Evolutionary conservation across 2,888 invertebrate genomes (phyloP).

Genomic region (Eupithecia subumbrata): DNA sequence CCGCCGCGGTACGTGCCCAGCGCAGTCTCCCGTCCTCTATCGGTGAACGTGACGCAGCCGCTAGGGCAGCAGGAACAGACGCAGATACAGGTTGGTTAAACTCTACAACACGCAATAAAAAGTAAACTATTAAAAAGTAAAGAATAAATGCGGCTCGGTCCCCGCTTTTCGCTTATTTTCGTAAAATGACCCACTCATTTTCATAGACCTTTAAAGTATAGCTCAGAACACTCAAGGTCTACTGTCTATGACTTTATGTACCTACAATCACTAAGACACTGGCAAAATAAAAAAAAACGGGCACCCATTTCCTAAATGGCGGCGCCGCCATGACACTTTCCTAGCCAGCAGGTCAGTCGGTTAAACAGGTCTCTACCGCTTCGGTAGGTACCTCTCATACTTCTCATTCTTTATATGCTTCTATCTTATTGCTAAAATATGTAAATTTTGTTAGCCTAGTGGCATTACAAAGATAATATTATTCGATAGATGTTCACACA

Average conservation of each 20-base stretch:
- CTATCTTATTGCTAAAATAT: no score
- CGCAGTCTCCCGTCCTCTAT: slow-evolving; percentile 52
- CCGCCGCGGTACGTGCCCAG: slow-evolving; percentile 61
- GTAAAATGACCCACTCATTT: not conserved
- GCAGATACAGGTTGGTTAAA: slow-evolving; percentile 64
- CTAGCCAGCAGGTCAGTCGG: no score
- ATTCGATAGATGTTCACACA: no score
- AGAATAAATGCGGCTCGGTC: not conserved
- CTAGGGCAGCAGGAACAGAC: slow-evolving; percentile 60
- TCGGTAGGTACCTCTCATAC: no score
- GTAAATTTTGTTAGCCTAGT: no score
- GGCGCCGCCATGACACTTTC: not conserved
- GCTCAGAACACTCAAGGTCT: not conserved
- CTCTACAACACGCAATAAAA: not conserved
- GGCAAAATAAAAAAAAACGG: no score
- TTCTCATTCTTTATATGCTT: no score
- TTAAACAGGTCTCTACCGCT: no score
- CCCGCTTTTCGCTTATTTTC: not conserved
- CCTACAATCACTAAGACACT: no score
- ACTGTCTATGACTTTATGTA: not conserved
- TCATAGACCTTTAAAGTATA: not conserved
- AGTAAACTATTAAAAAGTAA: not conserved
- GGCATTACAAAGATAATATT: no score
- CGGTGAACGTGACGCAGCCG: slow-evolving; percentile 61
- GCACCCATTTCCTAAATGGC: no score